These are phyloP conservation scores for Acanthopleura granulata DNA, from an alignment of 2,888 invertebrate species.

Conservation along the genomic window DNA sequence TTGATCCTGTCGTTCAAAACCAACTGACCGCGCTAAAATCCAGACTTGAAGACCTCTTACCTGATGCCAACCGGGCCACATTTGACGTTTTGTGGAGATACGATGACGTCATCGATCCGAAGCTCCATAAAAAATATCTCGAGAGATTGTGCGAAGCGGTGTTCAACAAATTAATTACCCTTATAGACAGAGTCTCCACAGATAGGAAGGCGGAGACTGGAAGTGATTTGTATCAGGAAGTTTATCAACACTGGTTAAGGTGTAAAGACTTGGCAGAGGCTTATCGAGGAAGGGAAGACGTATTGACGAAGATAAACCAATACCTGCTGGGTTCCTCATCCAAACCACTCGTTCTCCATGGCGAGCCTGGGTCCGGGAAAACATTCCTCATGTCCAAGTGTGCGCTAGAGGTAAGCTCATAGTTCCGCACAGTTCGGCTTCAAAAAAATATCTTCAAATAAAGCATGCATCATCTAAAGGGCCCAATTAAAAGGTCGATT, in stretches of 20 bases:
- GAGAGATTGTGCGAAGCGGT: constrained; percentile 49
- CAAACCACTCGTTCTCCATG: constrained; percentile 57
- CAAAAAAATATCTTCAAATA: too few relatives aligned
- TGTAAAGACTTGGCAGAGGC: constrained; percentile 40
- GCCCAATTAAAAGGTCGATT: too few relatives aligned
- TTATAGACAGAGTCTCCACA: constrained; percentile 40
- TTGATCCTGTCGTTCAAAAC: constrained; percentile 41
- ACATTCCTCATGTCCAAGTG: constrained; percentile 55
- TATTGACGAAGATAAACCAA: constrained; percentile 38
- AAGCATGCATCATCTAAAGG: too few relatives aligned
- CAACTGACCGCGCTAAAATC: constrained; percentile 48
- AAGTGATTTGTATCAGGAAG: constrained; percentile 41
- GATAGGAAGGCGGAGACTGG: neutral
- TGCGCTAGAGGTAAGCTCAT: constrained; percentile 48
- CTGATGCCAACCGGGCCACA: constrained; percentile 41
- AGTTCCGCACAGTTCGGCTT: too few relatives aligned
- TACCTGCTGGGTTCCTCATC: constrained; percentile 47
- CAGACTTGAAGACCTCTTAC: constrained; percentile 39
- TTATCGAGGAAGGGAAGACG: constrained; percentile 43
- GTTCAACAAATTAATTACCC: constrained; percentile 35
- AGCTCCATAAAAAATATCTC: constrained; percentile 60
- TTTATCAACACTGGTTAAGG: constrained; percentile 44
- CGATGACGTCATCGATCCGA: constrained; percentile 60
- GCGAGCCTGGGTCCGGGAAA: constrained; percentile 58
- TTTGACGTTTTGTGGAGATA: constrained; percentile 64